These are phyloP conservation scores for Drosophila yooni DNA, from an alignment of 2,888 invertebrate species.

Conservation along the genomic window DNA sequence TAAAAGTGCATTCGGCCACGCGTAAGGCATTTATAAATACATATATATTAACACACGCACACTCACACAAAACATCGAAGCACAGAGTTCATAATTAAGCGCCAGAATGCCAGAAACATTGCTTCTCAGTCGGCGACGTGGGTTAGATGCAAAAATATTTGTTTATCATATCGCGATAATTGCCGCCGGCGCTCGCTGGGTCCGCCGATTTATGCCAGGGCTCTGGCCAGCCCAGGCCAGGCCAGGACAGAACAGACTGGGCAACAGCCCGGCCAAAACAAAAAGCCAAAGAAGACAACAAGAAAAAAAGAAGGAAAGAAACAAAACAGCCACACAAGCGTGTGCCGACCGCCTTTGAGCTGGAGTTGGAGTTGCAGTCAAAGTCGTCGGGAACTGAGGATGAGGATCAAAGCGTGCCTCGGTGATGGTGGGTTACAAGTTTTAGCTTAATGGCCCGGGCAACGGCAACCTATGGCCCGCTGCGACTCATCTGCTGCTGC, in stretches of 20 bases:
- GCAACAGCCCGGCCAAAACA: slow-evolving; percentile 28
- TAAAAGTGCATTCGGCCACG: slow-evolving; percentile 71
- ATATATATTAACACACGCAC: slow-evolving; percentile 33
- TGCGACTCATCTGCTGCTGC: slow-evolving; percentile 75
- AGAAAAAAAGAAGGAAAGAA: slow-evolving; percentile 29
- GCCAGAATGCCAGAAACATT: slow-evolving; percentile 71
- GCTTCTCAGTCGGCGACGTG: slow-evolving; percentile 51
- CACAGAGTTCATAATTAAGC: slow-evolving; percentile 77
- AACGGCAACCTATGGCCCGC: slow-evolving; percentile 60
- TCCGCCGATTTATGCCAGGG: slow-evolving; percentile 55
- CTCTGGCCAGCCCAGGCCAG: slow-evolving; percentile 30
- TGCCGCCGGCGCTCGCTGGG: slow-evolving; percentile 70
- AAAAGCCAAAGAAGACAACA: slow-evolving; percentile 31
- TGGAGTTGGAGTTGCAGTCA: slow-evolving; percentile 14
- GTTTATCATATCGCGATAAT: slow-evolving; percentile 80
- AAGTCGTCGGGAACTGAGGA: slow-evolving; percentile 48
- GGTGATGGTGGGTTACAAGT: slow-evolving; percentile 74
- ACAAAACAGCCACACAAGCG: slow-evolving; percentile 51
- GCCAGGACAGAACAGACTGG: slow-evolving; percentile 23
- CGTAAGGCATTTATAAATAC: slow-evolving; percentile 57
- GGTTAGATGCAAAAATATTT: slow-evolving; percentile 81
- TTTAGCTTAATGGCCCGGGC: slow-evolving; percentile 37
- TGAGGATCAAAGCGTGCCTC: slow-evolving; percentile 78
- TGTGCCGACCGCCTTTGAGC: slow-evolving; percentile 73
- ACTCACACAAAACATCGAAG: slow-evolving; percentile 19